Evolutionary conservation across 2,113 vertebrate genomes (phyloP).

Genomic region (Aythya baeri): DNA sequence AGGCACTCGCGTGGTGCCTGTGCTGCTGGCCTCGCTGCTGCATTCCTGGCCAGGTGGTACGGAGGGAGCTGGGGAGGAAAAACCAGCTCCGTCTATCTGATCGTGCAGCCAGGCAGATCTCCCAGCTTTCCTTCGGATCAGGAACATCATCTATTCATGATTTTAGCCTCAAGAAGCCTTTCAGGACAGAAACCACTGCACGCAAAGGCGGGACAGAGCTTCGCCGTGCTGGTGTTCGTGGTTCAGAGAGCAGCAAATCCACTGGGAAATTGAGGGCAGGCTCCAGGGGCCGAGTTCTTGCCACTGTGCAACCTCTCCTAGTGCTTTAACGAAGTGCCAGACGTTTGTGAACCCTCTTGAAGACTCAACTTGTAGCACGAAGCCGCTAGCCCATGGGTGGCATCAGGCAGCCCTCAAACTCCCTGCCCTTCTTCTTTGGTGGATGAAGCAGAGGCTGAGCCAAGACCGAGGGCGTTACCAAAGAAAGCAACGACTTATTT

Average conservation of each 20-base stretch:
- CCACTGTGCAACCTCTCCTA: fast-evolving
- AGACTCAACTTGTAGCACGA: background rate
- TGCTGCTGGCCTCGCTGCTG: background rate
- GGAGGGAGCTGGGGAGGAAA: conserved; percentile 33
- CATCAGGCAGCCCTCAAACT: background rate
- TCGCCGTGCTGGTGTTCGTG: background rate
- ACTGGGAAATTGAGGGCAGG: background rate
- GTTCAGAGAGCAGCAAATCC: background rate
- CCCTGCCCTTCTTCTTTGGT: background rate
- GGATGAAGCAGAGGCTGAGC: conserved; percentile 17
- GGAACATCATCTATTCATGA: background rate
- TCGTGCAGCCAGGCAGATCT: background rate
- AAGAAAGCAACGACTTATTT: conserved; percentile 46
- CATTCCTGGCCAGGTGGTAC: conserved; percentile 17
- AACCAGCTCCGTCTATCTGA: conserved; percentile 28
- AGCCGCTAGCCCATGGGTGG: background rate
- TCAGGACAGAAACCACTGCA: conserved; percentile 5
- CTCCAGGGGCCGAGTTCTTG: background rate
- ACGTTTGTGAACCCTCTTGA: background rate
- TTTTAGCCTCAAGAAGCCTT: conserved; percentile 29
- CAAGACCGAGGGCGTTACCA: conserved; percentile 4
- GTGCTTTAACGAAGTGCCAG: background rate
- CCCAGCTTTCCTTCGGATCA: background rate
- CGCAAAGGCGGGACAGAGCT: background rate
- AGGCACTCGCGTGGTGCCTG: background rate